Base-by-base conservation (phyloP, 2,888 invertebrate species). In the Tenthredo livida region DNA sequence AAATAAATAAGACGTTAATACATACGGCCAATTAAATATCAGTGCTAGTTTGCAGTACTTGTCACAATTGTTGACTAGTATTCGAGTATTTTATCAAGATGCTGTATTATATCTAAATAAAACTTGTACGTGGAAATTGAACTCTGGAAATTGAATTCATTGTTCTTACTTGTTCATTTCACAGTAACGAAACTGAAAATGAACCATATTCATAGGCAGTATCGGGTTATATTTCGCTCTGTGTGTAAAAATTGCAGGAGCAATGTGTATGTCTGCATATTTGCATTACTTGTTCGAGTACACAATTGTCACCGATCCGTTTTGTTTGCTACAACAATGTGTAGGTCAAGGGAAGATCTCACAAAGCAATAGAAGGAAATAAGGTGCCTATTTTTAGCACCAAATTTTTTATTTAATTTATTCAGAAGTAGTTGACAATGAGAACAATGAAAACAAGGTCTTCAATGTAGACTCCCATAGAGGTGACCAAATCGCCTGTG, bases 271-370 rank as follows among this genome's bases (percentile, higher is more conserved):
- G 47, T 15, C 50, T 50, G 15, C 47, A 40, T n/a, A 61, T 80
- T 37, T 40, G 10, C 40, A 58, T 73, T 40, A 61, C n/a, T 61
- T 61, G 40, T n/a, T n/a, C 40, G 0, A n/a, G 37, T 21, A 61
- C 40, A 61, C 80, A 21, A 80, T 80, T 21, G 61, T 40, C 21
- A 37, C 4, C 9, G 33, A n/a, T 15, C 33, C 9, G 21, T 61
- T 77, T 80, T 80, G 80, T 80, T 80, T 4, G 37, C 61, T 3
- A 61, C 21, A 40, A 80, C 37, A 80, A 80, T 80, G 61, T 40
- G 80, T 40, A 40, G 80, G 80, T 80, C 58, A 80, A 33, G 58
- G 9, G 2, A 40, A 58, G 80, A 40, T 61, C 40, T 21, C 61
- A 37, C 6, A 10, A 61, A 61, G 25, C 12, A 61, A 58, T 25